Evolutionary conservation across 2,113 vertebrate genomes (phyloP).

Genomic region (Rhineura floridana): DNA sequence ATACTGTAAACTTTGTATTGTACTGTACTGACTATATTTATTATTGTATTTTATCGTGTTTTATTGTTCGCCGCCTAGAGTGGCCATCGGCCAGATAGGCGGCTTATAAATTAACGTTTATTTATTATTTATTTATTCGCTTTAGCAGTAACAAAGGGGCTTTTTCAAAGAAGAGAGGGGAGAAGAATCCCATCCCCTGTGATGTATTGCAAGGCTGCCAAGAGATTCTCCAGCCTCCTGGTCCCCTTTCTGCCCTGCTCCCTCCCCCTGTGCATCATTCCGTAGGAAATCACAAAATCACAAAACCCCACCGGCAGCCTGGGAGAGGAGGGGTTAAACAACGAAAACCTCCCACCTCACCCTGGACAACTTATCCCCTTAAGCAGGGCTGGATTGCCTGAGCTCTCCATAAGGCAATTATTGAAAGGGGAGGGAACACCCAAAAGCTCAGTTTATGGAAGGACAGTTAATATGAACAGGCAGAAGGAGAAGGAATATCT

Average conservation of each 20-base stretch:
- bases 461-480: too few relatives aligned
- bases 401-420: too few relatives aligned
- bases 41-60: too few relatives aligned
- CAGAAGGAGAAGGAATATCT: too few relatives aligned
- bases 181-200: neutral
- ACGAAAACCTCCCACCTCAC: neutral
- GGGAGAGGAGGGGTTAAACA: neutral
- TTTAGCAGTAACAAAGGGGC: neutral
- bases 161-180: neutral
- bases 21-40: too few relatives aligned
- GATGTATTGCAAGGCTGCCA: neutral
- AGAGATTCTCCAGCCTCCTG: neutral
- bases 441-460: too few relatives aligned
- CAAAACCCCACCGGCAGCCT: neutral
- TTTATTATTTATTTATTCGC: too few relatives aligned
- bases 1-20: too few relatives aligned
- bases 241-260: neutral
- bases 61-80: too few relatives aligned
- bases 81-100: too few relatives aligned
- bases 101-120: too few relatives aligned
- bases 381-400: neutral
- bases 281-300: neutral
- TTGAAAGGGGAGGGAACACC: too few relatives aligned
- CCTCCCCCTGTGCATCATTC: neutral
- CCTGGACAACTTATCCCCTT: neutral